These are phyloP conservation scores for Turnix velox DNA, from an alignment of 2,113 vertebrate species.

Conservation along the genomic window DNA sequence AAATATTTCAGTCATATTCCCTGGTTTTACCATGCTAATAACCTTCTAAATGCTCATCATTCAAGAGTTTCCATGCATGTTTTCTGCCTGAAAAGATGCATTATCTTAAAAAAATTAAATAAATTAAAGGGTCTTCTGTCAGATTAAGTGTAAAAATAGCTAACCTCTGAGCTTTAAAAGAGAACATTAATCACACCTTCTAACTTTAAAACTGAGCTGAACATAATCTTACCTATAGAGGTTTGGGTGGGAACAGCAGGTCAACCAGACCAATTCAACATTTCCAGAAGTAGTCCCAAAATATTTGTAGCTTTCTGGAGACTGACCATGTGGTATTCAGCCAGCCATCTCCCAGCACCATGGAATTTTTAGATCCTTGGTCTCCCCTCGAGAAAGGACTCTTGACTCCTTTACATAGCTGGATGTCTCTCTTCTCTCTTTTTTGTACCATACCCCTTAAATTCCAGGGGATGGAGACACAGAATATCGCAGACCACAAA, in stretches of 20 bases:
- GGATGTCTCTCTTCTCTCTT: neutral
- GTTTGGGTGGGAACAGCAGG: neutral
- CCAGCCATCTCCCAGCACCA: neutral
- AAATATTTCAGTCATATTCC: neutral
- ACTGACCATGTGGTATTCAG: neutral
- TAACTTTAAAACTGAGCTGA: neutral
- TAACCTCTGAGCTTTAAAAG: neutral
- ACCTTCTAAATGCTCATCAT: neutral
- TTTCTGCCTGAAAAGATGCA: neutral
- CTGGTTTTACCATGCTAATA: neutral
- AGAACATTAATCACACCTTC: neutral
- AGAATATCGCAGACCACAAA: neutral
- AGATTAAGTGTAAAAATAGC: neutral
- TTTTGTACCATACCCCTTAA: neutral
- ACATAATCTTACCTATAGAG: neutral
- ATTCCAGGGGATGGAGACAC: neutral
- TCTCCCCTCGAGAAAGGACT: neutral
- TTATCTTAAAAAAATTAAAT: neutral
- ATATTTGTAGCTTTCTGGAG: neutral
- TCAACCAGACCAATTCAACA: neutral
- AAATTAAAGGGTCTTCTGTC: neutral
- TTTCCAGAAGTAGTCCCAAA: neutral
- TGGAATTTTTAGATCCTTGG: neutral
- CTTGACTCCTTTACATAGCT: neutral
- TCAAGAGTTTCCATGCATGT: neutral